phyloP scores from a whole-genome alignment of 2,113 vertebrate genomes.

The Chionomys nivalis region DNA sequence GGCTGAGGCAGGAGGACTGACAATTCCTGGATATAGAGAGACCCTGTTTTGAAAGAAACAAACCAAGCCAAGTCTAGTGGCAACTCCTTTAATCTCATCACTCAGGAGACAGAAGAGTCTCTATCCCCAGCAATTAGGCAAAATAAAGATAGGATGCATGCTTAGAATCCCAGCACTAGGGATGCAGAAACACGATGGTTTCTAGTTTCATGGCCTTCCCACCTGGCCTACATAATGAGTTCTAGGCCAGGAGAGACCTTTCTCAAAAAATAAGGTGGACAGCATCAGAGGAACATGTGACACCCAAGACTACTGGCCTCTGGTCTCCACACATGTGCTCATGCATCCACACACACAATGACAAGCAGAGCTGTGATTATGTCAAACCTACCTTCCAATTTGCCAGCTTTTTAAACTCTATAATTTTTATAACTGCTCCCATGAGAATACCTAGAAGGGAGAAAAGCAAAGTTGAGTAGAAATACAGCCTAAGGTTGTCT shows the following conservation, averaged over 20 bases:
- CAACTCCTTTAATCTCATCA: background rate
- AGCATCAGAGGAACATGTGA: background rate
- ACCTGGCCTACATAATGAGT: background rate
- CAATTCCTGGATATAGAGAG: background rate
- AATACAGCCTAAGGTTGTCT: background rate
- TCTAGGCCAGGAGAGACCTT: background rate
- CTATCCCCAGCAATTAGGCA: background rate
- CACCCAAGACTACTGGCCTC: background rate
- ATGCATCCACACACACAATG: background rate
- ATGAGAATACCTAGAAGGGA: slow-evolving; percentile 95
- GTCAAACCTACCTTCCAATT: slow-evolving; percentile 96
- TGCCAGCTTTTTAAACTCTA: slow-evolving; percentile 97
- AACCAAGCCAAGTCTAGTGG: too few species aligned
- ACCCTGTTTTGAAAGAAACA: background rate
- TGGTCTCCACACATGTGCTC: background rate
- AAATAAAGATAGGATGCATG: background rate
- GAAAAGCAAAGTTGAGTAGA: slow-evolving; percentile 51
- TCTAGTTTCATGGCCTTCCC: background rate
- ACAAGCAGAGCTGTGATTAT: background rate
- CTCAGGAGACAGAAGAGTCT: background rate
- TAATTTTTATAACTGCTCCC: slow-evolving; percentile 99
- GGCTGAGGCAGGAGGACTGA: background rate
- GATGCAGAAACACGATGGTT: background rate
- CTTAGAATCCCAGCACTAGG: background rate
- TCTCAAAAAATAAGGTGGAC: background rate